phyloP scores from a whole-genome alignment of 1,140 invertebrate species.

The Pentalonia nigronervosa region DNA sequence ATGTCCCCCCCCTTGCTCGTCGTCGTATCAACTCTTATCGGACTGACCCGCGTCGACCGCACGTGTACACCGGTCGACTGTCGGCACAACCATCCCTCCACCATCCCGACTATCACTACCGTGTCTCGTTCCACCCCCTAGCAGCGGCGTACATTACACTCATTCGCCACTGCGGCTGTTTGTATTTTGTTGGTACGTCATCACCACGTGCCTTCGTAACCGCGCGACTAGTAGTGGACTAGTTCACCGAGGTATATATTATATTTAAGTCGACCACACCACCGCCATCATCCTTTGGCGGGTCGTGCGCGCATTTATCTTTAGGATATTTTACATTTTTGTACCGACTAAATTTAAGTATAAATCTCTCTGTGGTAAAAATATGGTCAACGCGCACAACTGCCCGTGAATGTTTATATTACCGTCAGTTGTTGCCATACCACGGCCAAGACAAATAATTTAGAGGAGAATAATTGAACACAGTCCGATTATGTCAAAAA shows the following conservation, averaged over 20 bases:
- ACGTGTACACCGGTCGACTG: background rate
- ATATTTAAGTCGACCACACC: background rate
- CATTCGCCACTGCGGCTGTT: background rate
- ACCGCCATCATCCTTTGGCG: background rate
- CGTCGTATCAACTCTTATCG: background rate
- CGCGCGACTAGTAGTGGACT: background rate
- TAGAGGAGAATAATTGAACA: background rate
- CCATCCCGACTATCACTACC: too few relatives aligned
- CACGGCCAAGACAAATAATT: background rate
- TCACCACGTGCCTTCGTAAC: slow-evolving; percentile 25
- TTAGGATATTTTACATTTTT: background rate
- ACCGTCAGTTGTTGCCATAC: background rate
- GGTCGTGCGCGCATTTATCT: too few relatives aligned
- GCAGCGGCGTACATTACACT: background rate
- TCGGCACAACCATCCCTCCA: background rate
- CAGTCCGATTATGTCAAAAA: background rate
- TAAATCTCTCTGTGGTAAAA: background rate
- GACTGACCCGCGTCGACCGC: background rate
- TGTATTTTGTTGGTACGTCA: background rate
- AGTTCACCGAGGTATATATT: background rate
- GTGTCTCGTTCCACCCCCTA: background rate
- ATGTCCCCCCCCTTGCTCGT: background rate
- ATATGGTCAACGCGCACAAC: background rate
- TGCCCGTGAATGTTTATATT: background rate
- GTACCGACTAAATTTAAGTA: background rate